Conservation (phyloP, 1,140 invertebrate species). For the Dryas iulia region DNA sequence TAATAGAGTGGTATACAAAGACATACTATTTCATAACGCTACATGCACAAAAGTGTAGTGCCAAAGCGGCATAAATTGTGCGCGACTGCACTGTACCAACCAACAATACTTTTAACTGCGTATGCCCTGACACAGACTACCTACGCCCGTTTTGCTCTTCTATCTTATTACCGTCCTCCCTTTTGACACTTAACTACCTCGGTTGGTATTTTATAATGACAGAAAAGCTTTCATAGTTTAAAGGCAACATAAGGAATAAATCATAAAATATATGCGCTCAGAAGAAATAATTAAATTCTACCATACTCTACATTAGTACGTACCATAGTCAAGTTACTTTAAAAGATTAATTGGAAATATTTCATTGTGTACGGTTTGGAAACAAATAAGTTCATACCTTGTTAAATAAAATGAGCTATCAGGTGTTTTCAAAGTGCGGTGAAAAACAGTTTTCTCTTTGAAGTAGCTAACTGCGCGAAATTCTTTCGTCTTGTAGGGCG, state of each 20-base stretch:
- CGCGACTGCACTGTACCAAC: constrained; percentile 40
- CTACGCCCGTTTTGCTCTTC: constrained; percentile 54
- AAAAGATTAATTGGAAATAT: background rate
- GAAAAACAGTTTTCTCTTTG: constrained; percentile 65
- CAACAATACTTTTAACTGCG: constrained; percentile 53
- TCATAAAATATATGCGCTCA: background rate
- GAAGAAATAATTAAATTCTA: constrained; percentile 2
- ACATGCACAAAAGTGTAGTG: constrained; percentile 14
- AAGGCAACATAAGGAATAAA: constrained; percentile 3
- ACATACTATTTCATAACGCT: constrained; percentile 9
- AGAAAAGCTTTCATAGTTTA: constrained; percentile 37
- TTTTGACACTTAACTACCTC: constrained; percentile 64
- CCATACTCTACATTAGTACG: background rate
- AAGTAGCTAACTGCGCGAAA: constrained; percentile 62
- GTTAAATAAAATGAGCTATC: constrained; percentile 74
- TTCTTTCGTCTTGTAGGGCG: constrained; percentile 69
- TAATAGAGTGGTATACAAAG: too few species aligned
- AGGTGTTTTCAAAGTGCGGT: constrained; percentile 44
- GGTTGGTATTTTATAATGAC: constrained; percentile 55
- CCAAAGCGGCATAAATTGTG: constrained; percentile 56
- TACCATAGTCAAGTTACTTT: background rate
- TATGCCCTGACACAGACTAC: constrained; percentile 37
- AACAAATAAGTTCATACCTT: constrained; percentile 27
- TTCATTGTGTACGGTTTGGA: background rate
- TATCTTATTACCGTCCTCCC: constrained; percentile 67